Percentiles rank a stretch among this genome's conserved stretches.
Evolutionary conservation across 2,113 vertebrate species (phyloP).

Genomic region (Rafetus swinhoei): DNA sequence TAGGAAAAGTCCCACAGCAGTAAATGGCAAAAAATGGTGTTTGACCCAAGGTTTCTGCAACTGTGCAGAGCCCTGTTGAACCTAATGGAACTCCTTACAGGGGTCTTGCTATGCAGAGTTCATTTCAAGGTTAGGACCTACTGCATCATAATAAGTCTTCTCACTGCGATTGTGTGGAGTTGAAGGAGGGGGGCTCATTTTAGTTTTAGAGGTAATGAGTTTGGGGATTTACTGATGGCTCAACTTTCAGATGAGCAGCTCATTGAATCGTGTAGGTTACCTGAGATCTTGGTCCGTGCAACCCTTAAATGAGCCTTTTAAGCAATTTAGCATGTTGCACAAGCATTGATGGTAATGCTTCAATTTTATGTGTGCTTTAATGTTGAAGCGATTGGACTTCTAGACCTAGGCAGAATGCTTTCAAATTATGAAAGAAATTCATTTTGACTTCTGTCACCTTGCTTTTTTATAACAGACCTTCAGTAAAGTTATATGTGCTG

Average conservation of each 20-base stretch:
- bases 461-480: neutral
- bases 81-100: neutral
- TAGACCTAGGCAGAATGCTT: neutral
- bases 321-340: neutral
- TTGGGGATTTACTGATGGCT: neutral
- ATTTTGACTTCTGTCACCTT: neutral
- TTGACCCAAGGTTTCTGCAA: neutral
- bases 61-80: neutral
- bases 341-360: neutral
- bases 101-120: neutral
- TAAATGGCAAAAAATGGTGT: neutral
- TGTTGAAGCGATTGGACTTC: constrained; percentile 11
- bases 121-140: neutral
- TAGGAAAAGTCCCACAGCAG: neutral
- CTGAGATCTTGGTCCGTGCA: neutral
- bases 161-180: neutral
- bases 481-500: neutral
- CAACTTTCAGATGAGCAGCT: neutral
- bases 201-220: neutral
- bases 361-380: neutral
- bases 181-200: neutral
- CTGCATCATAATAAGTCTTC: neutral
- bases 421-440: constrained; percentile 5
- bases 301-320: neutral
- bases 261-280: neutral